Evolutionary conservation across 2,113 vertebrate species (phyloP).

Genomic region (Nycticebus coucang): DNA sequence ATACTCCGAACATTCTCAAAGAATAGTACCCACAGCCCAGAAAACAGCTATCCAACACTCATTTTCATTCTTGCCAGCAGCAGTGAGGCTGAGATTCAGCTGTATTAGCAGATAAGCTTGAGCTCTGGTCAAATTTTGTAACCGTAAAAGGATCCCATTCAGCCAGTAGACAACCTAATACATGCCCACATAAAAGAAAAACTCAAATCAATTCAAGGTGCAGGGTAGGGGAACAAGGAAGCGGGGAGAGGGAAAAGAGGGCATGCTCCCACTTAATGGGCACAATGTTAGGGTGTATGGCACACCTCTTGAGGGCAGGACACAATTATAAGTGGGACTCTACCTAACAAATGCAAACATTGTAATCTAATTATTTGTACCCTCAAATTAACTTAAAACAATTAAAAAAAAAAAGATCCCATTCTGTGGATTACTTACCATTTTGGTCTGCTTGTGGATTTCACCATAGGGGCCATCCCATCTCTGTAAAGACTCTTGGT

Average conservation of each 20-base stretch:
- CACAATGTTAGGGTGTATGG: too few relatives aligned
- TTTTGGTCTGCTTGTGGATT: conserved; percentile 96
- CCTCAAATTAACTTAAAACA: too few relatives aligned
- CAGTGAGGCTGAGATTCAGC: background rate
- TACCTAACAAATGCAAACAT: too few relatives aligned
- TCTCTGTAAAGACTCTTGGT: conserved; percentile 99
- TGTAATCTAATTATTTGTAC: too few relatives aligned
- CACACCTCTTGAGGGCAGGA: too few relatives aligned
- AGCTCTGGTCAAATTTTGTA: background rate
- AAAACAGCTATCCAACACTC: background rate
- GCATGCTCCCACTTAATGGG: too few relatives aligned
- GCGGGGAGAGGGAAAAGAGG: too few relatives aligned
- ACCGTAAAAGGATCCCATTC: background rate
- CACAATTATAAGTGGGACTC: too few relatives aligned
- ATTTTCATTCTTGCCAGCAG: background rate
- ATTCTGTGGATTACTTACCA: conserved; percentile 87
- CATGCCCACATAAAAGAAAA: too few relatives aligned
- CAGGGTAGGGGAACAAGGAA: too few relatives aligned
- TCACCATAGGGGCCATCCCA: conserved; percentile 98
- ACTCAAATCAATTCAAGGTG: too few relatives aligned
- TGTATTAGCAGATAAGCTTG: background rate
- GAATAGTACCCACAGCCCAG: background rate
- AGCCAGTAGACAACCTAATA: too few relatives aligned
- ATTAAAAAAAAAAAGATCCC: background rate
- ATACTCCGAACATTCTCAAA: conserved; percentile 3